These are phyloP conservation scores for Metellina segmentata DNA, from an alignment of 2,888 invertebrate genomes.

Conservation along the genomic window DNA sequence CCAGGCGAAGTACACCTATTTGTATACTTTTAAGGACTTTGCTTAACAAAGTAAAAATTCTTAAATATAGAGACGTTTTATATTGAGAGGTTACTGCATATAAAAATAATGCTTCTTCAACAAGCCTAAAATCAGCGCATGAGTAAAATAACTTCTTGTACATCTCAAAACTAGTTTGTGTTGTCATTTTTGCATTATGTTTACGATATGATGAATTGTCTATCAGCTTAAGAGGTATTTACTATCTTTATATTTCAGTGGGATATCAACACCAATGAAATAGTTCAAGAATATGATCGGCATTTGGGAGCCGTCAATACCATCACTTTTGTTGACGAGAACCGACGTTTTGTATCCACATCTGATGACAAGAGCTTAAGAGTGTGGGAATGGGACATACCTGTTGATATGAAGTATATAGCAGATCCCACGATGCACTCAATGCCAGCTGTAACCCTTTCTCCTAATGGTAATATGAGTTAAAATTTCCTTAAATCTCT, in stretches of 20 bases:
- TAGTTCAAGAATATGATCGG: conserved; percentile 98
- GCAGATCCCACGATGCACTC: conserved; percentile 99
- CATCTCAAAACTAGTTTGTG: no score
- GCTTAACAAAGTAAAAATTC: neutral
- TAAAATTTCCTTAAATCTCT: no score
- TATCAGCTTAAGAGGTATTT: neutral
- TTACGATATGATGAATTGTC: no score
- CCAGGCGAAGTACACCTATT: no score
- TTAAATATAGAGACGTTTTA: neutral
- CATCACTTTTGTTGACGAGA: conserved; percentile 99
- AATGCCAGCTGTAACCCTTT: conserved; percentile 96
- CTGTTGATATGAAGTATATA: conserved; percentile 97
- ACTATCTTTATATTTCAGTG: conserved; percentile 85
- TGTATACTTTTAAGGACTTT: no score
- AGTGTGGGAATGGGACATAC: conserved; percentile 96
- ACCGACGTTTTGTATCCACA: conserved; percentile 97
- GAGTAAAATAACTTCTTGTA: no score
- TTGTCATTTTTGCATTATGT: no score
- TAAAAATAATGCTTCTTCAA: neutral
- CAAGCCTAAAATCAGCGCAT: neutral
- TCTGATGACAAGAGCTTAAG: conserved; percentile 99
- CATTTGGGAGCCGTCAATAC: conserved; percentile 99
- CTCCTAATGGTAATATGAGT: conserved; percentile 88
- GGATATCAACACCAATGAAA: conserved; percentile 96
- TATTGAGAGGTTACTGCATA: no score